Percentiles rank a stretch among this genome's conserved stretches.
Evolutionary conservation across 2,797 vertebrate species (phyloP).

Genomic region (Falco rusticolus): DNA sequence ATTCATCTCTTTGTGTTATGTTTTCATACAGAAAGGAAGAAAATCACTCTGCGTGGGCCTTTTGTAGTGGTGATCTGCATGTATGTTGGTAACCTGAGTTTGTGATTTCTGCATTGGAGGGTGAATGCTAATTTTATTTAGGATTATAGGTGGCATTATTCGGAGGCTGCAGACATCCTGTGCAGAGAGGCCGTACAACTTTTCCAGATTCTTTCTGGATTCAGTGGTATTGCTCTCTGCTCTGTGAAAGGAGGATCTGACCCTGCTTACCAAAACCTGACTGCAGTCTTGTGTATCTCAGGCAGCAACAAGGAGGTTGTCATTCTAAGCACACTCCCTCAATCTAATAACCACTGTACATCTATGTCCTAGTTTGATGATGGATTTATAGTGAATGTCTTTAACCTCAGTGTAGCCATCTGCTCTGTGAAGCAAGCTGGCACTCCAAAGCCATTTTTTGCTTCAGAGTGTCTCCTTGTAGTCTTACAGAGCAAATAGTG

Average conservation of each 20-base stretch:
- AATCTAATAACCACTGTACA: background rate
- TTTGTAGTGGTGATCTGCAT: background rate
- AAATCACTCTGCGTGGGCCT: background rate
- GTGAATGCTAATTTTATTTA: background rate
- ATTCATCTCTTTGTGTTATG: fast-evolving
- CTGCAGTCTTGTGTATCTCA: background rate
- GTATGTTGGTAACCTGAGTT: background rate
- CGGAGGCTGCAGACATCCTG: background rate
- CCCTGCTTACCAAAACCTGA: fast-evolving
- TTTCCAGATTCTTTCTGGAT: background rate
- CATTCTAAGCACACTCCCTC: background rate
- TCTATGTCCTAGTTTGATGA: conserved; percentile 43
- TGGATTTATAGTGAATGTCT: conserved; percentile 51
- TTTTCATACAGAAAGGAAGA: background rate
- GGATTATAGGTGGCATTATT: background rate
- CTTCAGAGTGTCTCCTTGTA: conserved; percentile 52
- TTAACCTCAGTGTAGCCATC: conserved; percentile 58
- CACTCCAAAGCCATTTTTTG: conserved; percentile 29
- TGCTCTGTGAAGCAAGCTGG: conserved; percentile 45
- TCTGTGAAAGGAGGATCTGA: background rate
- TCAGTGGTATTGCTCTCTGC: background rate
- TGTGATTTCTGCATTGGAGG: background rate
- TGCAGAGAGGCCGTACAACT: background rate
- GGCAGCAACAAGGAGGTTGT: background rate
- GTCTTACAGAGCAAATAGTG: background rate